Conservation (phyloP, 2,113 vertebrate genomes). For the Syrmaticus mikado region DNA sequence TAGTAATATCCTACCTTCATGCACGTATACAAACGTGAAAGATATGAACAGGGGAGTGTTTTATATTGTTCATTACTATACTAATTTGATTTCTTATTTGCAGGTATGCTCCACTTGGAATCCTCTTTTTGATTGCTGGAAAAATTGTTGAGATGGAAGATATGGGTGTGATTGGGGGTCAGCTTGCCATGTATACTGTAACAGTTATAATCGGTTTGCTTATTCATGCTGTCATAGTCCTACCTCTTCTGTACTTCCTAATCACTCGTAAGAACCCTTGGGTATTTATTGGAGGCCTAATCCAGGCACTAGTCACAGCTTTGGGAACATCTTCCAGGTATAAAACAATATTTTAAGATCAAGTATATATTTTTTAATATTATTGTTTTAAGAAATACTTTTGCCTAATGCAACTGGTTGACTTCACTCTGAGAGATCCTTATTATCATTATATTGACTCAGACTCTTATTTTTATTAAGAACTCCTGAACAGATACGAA, state of each 20-base stretch:
- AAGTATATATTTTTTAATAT: neutral
- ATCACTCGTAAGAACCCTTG: slow-evolving; percentile 95
- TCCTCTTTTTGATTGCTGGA: slow-evolving; percentile 95
- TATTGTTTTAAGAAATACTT: neutral
- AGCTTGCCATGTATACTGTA: slow-evolving; percentile 96
- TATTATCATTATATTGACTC: neutral
- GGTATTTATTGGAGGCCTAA: slow-evolving; percentile 92
- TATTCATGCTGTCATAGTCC: slow-evolving; percentile 90
- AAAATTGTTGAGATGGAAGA: slow-evolving; percentile 99
- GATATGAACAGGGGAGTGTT: rapidly evolving
- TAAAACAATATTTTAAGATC: neutral
- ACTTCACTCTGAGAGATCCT: neutral
- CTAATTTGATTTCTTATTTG: neutral
- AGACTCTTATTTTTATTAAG: neutral
- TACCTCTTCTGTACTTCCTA: slow-evolving; percentile 94
- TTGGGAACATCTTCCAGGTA: slow-evolving; percentile 97
- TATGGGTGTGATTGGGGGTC: slow-evolving; percentile 94
- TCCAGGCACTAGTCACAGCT: slow-evolving; percentile 94
- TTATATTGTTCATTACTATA: neutral
- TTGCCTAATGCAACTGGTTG: neutral
- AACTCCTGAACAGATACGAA: neutral
- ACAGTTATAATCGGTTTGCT: slow-evolving; percentile 93
- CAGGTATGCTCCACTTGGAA: slow-evolving; percentile 96
- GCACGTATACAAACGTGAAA: neutral
- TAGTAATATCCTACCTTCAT: neutral